A percentile compares a stretch with the other conserved stretches of the same genome.
Conservation (phyloP, 2,888 invertebrate genomes). For the Carterocephalus palaemon region DNA sequence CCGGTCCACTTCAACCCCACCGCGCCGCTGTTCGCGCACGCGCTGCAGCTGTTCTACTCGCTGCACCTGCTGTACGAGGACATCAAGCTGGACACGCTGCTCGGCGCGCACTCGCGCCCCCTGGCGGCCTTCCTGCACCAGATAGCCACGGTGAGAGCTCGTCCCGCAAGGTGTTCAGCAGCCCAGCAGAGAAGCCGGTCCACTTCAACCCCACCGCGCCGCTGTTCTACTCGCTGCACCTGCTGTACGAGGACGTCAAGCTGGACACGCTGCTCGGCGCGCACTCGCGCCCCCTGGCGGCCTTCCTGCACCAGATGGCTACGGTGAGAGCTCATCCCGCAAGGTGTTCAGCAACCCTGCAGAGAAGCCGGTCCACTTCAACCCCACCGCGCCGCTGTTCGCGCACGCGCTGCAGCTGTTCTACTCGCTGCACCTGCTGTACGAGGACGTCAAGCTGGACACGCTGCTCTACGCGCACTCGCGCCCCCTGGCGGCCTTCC, state of each 20-base stretch:
- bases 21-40: constrained; percentile 84
- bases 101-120: constrained; percentile 82
- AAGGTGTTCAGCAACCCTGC: too few species aligned
- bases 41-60: constrained; percentile 86
- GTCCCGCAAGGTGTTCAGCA: too few species aligned
- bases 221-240: too few species aligned
- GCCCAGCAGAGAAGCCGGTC: too few species aligned
- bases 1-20: constrained; percentile 78
- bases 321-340: too few species aligned
- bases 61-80: constrained; percentile 96
- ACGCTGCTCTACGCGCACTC: constrained; percentile 83
- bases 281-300: too few species aligned
- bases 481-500: constrained; percentile 82
- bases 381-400: constrained; percentile 83
- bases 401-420: constrained; percentile 86
- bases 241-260: too few species aligned
- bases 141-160: too few species aligned
- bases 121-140: constrained; percentile 86
- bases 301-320: too few species aligned
- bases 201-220: too few species aligned
- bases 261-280: too few species aligned
- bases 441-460: constrained; percentile 94
- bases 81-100: constrained; percentile 87
- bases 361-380: constrained; percentile 71
- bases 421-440: constrained; percentile 90